Conservation (phyloP, 1,140 invertebrate genomes). For the Calephelis nemesis region DNA sequence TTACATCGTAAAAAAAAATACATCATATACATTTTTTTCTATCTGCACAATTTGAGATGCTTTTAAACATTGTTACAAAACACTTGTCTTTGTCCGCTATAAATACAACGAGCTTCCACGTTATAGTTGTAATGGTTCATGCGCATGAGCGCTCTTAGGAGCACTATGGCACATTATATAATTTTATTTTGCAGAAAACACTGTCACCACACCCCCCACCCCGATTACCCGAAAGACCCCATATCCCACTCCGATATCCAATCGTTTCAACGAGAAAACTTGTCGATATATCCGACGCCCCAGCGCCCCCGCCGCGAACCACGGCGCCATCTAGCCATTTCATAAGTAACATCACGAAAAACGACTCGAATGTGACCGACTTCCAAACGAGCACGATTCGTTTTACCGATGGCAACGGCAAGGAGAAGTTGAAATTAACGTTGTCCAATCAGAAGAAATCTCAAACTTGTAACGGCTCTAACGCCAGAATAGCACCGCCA, state of each 20-base stretch:
- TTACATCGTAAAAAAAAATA: background rate
- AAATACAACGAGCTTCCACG: conserved; percentile 13
- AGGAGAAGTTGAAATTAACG: conserved; percentile 63
- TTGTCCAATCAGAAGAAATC: conserved; percentile 54
- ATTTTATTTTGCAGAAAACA: conserved; percentile 75
- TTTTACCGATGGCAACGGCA: conserved; percentile 61
- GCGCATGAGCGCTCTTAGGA: conserved; percentile 53
- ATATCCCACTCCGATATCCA: conserved; percentile 61
- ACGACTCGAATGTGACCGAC: conserved; percentile 43
- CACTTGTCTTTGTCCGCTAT: conserved; percentile 18
- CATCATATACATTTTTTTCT: background rate
- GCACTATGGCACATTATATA: conserved; percentile 68
- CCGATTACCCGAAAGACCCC: conserved; percentile 69
- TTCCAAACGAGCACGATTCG: conserved; percentile 66
- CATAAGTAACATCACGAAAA: conserved; percentile 63
- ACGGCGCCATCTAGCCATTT: conserved; percentile 41
- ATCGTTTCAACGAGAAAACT: conserved; percentile 67
- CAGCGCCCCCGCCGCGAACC: conserved; percentile 53
- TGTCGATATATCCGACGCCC: conserved; percentile 64
- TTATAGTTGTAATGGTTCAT: conserved; percentile 6
- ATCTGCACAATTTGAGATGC: background rate
- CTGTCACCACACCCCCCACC: conserved; percentile 65
- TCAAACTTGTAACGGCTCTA: conserved; percentile 43
- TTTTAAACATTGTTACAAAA: conserved; percentile 3
- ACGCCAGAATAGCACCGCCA: conserved; percentile 35